phyloP scores from a whole-genome alignment of 2,888 invertebrate genomes.

The Zonitis immaculata region DNA sequence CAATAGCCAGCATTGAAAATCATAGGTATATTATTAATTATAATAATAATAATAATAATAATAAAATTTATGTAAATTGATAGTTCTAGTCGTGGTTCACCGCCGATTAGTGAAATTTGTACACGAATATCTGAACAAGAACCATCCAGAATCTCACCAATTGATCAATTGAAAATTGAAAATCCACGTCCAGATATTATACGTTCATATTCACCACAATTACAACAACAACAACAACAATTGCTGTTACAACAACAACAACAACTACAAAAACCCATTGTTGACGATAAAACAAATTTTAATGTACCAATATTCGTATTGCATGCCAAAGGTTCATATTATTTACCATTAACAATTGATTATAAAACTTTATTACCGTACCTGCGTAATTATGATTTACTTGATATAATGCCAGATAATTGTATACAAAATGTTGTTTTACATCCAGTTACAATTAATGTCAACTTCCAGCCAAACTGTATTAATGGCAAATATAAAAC shows the following conservation, averaged over 20 bases:
- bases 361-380: conserved; percentile 67
- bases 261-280: too few species aligned
- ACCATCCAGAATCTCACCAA: conserved; percentile 33
- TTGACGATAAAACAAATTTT: conserved; percentile 42
- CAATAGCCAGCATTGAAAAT: conserved; percentile 49
- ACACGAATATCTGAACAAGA: conserved; percentile 43
- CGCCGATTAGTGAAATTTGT: conserved; percentile 42
- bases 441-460: conserved; percentile 86
- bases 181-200: conserved; percentile 6
- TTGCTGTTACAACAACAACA: too few species aligned
- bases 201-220: conserved; percentile 25
- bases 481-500: conserved; percentile 28
- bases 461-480: conserved; percentile 59
- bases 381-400: conserved; percentile 58
- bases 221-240: conserved; percentile 16
- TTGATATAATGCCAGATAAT: conserved; percentile 50
- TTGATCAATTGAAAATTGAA: conserved; percentile 28
- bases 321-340: conserved; percentile 83
- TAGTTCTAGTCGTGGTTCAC: conserved; percentile 44
- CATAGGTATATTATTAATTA: conserved; percentile 41
- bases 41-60: background rate
- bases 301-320: conserved; percentile 85
- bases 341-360: conserved; percentile 80
- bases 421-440: conserved; percentile 59
- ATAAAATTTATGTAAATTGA: conserved; percentile 11